Evolutionary conservation across 2,888 invertebrate species (phyloP), one percentile per base, ranked within the genome.

Genomic region (Hipparchia sbordonii): DNA sequence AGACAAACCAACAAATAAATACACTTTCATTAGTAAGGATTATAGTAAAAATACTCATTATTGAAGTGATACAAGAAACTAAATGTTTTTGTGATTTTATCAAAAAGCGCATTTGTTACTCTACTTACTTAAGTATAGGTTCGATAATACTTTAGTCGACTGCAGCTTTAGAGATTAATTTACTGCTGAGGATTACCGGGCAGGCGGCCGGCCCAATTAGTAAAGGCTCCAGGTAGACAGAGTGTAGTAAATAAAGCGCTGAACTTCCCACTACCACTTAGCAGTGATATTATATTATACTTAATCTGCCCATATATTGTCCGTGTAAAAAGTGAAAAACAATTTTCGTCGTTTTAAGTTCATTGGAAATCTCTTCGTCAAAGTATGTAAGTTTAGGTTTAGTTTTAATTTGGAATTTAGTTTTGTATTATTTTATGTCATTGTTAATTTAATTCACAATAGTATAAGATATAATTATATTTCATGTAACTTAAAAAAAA

Each of bases 81-180:
- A 48, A 60, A 23, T 23, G 23, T 23, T 0, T 23, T 0, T 23
- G 54, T 63, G 65, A 63, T 72, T 74, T 65, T 61, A 13, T 67
- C 67, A 33, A 52, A 70, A 70, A 59, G 72, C 70, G 72, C 70
- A 74, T 63, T 72, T 67, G 65, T 70, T 63, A 23, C 23, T 23
- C 23, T 23, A 23, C 23, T 23, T 23, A 23, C 23, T 23, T 23
- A 23, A 23, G 23, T 23, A 23, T 13, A 62, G 12, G 63, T 56
- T 54, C 61, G 23, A 33, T 63, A 67, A 67, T 62, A 63, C 46
- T 72, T 62, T 63, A 59, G 57, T 54, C 71, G 61, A 57, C 63
- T 74, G 74, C 74, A 74, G 70, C 72, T 69, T 54, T 56, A 63
- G 70, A 74, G 72, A 74, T 74, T 74, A 74, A 74, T 74, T 70